These are phyloP conservation scores for Caenorhabditis brenneri DNA, from an alignment of 1,140 invertebrate species.

Conservation along the genomic window DNA sequence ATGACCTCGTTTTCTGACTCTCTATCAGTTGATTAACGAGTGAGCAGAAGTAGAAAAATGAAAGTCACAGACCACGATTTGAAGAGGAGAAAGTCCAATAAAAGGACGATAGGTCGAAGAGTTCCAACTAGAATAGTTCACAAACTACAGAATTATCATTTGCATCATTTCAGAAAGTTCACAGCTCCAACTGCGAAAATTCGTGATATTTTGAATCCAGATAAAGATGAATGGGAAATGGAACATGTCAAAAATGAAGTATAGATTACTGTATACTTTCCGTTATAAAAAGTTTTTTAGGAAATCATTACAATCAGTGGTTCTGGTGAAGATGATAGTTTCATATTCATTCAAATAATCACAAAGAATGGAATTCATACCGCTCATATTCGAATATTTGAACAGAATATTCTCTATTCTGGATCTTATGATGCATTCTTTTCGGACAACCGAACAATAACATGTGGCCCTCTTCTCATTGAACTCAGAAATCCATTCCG, in stretches of 20 bases:
- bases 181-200: conserved; percentile 2
- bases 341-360: conserved; percentile 18
- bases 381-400: conserved; percentile 1
- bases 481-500: conserved; percentile 48
- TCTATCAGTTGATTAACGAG: background rate
- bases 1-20: background rate
- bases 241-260: conserved; percentile 13
- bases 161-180: conserved; percentile 9
- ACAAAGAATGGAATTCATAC: conserved; percentile 4
- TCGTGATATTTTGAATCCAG: conserved; percentile 5
- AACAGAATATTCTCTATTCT: background rate
- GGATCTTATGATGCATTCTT: conserved; percentile 12
- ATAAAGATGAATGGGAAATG: conserved; percentile 9
- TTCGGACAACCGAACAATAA: conserved; percentile 23
- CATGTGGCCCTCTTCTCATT: conserved; percentile 38
- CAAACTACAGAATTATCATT: background rate
- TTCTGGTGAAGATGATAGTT: conserved; percentile 12
- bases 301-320: conserved; percentile 22
- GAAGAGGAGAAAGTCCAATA: background rate
- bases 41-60: background rate
- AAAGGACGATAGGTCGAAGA: background rate
- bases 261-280: background rate
- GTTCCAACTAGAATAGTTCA: background rate
- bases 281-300: background rate
- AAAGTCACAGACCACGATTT: background rate